Evolutionary conservation across 2,113 vertebrate species (phyloP).

Genomic region (Urocolius indicus): DNA sequence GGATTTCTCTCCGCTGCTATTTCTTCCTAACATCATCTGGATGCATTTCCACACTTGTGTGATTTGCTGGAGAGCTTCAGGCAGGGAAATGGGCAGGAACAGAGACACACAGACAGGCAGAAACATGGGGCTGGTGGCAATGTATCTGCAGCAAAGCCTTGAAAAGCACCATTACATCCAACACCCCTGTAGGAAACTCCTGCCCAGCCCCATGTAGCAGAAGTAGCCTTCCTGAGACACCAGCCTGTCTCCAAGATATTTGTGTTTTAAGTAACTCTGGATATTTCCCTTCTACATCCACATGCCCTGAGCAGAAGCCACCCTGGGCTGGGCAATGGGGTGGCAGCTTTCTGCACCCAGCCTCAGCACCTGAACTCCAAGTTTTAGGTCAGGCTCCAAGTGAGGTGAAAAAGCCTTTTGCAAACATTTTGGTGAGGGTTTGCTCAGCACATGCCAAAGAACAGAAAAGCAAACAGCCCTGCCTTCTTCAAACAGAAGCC

Average conservation of each 20-base stretch:
- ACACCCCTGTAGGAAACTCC: neutral
- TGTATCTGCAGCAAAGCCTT: neutral
- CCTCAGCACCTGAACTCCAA: neutral
- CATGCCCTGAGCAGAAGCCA: accelerated
- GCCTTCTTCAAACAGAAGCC: neutral
- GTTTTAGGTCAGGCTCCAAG: neutral
- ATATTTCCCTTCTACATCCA: accelerated
- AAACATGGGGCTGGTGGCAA: neutral
- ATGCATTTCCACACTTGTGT: neutral
- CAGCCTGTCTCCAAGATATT: neutral
- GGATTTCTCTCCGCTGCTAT: neutral
- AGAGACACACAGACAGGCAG: neutral
- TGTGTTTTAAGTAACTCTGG: neutral
- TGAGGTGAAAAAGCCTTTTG: accelerated
- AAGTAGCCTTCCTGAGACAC: neutral
- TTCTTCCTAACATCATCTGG: neutral
- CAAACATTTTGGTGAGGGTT: accelerated
- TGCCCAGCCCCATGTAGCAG: neutral
- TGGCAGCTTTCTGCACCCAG: neutral
- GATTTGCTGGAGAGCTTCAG: neutral
- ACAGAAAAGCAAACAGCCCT: neutral
- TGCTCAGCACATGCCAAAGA: neutral
- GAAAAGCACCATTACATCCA: neutral
- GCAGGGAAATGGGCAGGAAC: neutral
- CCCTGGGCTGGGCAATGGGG: neutral